Evolutionary conservation across 1,140 invertebrate species (phyloP).

Genomic region (Linepithema humile): DNA sequence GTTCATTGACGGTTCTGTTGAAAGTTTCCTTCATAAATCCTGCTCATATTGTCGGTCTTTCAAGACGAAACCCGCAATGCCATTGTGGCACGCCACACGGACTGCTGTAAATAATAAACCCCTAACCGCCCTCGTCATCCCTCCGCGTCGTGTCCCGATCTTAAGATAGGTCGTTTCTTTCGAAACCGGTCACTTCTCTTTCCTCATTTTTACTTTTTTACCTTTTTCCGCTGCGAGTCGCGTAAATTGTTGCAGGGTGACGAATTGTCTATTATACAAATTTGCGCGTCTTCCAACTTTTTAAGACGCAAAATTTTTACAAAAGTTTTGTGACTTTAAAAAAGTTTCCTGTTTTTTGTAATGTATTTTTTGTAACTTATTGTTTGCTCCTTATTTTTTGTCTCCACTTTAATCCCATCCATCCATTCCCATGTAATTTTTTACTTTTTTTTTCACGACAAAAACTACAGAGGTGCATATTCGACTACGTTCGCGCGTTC

Average conservation of each 20-base stretch:
- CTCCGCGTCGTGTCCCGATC: constrained; percentile 48
- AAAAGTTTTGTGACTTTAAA: not conserved
- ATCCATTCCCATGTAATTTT: too few species aligned
- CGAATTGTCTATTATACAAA: not conserved
- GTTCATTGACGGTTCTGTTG: constrained; percentile 83
- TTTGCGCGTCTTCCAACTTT: not conserved
- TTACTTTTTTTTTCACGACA: not conserved
- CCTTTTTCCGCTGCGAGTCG: not conserved
- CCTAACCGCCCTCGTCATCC: constrained; percentile 35
- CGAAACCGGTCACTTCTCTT: constrained; percentile 45
- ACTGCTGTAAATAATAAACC: constrained; percentile 79
- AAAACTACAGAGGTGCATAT: not conserved
- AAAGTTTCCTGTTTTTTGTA: not conserved
- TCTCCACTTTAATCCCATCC: too few species aligned
- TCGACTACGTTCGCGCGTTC: not conserved
- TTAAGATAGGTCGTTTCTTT: too few species aligned
- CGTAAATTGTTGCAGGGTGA: not conserved
- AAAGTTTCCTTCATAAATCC: constrained; percentile 84
- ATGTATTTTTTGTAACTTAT: not conserved
- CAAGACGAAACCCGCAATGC: constrained; percentile 84
- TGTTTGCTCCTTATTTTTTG: not conserved
- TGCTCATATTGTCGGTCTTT: constrained; percentile 81
- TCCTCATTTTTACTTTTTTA: not conserved
- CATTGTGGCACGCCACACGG: constrained; percentile 81
- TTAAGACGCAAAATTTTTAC: not conserved